phyloP scores from a whole-genome alignment of 2,797 vertebrate genomes.

The Serranus cabrilla region DNA sequence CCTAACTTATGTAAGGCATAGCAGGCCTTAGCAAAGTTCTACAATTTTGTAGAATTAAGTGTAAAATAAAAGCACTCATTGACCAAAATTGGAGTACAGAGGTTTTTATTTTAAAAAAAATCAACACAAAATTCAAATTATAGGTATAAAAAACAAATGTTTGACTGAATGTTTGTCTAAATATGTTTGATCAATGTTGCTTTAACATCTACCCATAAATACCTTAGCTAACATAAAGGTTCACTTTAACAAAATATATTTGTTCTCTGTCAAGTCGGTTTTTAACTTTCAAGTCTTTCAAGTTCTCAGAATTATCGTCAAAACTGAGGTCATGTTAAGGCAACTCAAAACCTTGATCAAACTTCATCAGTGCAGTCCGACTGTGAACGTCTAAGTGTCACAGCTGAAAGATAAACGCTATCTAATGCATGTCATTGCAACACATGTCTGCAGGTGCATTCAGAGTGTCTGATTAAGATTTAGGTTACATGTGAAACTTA shows the following conservation, averaged over 20 bases:
- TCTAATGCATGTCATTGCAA: background rate
- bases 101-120: slow-evolving; percentile 69
- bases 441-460: background rate
- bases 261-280: background rate
- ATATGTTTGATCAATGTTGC: background rate
- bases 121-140: slow-evolving; percentile 45
- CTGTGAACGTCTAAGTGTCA: slow-evolving; percentile 1
- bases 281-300: slow-evolving; percentile 57
- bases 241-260: background rate
- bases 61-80: slow-evolving; percentile 19
- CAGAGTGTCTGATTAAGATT: background rate
- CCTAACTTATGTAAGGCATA: background rate
- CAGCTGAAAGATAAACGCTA: slow-evolving; percentile 10
- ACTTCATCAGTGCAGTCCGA: slow-evolving; percentile 7
- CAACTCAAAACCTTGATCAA: slow-evolving; percentile 76
- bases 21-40: background rate
- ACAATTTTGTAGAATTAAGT: background rate
- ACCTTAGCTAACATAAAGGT: slow-evolving; percentile 27
- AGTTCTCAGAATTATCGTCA: slow-evolving; percentile 45
- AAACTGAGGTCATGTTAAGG: slow-evolving; percentile 74
- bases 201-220: slow-evolving; percentile 9
- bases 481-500: slow-evolving; percentile 19
- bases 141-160: slow-evolving; percentile 66
- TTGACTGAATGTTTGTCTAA: background rate
- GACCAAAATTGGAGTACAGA: background rate